Evolutionary conservation across 2,888 invertebrate species (phyloP).

Genomic region (Drosophila koepferae): DNA sequence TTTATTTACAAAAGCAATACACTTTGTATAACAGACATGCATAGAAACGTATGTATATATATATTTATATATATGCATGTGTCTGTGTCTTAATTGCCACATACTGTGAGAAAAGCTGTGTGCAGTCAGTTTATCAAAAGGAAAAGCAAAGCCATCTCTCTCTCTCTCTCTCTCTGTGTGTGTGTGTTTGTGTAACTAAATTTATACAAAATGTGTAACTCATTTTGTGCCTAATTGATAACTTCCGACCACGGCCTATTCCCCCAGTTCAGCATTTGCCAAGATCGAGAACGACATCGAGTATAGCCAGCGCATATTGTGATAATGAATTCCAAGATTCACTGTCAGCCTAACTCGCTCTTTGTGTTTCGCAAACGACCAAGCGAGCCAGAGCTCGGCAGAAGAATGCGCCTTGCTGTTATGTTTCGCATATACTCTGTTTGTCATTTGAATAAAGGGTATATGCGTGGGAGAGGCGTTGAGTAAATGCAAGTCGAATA

Average conservation of each 20-base stretch:
- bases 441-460: background rate
- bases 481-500: background rate
- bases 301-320: constrained; percentile 47
- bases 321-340: constrained; percentile 82
- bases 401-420: background rate
- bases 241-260: constrained; percentile 72
- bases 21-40: background rate
- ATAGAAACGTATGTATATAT: background rate
- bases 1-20: constrained; percentile 74
- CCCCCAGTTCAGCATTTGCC: constrained; percentile 3
- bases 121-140: constrained; percentile 38
- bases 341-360: constrained; percentile 69
- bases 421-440: background rate
- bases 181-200: constrained; percentile 67
- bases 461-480: background rate
- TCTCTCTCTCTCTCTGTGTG: no score
- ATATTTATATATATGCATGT: background rate
- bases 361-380: constrained; percentile 6
- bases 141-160: constrained; percentile 21
- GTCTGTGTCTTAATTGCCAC: constrained; percentile 71
- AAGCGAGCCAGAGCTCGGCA: no score
- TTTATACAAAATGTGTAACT: constrained; percentile 78
- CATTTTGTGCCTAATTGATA: constrained; percentile 79
- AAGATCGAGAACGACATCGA: constrained; percentile 21
- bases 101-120: constrained; percentile 71